phyloP scores from a whole-genome alignment of 2,797 vertebrate species.

The Hypotaenidia okinawae region DNA sequence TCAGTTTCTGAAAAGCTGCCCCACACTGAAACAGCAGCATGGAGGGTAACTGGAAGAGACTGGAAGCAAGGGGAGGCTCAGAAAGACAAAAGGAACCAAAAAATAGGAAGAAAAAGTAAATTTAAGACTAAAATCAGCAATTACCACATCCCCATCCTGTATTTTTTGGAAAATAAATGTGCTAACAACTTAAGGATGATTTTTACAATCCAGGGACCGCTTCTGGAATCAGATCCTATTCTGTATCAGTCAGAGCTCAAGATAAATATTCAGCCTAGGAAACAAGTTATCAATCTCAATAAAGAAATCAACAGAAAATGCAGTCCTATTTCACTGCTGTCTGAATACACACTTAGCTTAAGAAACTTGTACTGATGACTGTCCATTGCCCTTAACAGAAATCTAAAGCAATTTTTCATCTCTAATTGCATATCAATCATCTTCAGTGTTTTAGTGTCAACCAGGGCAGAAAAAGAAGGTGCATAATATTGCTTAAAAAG shows the following conservation, averaged over 20 bases:
- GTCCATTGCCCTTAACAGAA: background rate
- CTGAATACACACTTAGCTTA: background rate
- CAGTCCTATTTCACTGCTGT: background rate
- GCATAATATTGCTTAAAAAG: background rate
- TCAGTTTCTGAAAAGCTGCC: background rate
- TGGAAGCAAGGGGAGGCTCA: background rate
- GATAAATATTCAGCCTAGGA: background rate
- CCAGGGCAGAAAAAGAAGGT: background rate
- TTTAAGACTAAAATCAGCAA: background rate
- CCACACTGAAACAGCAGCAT: background rate
- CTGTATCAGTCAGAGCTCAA: background rate
- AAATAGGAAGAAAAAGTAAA: background rate
- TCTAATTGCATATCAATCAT: background rate
- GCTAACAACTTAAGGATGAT: background rate
- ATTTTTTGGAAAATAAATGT: background rate
- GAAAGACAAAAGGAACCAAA: background rate
- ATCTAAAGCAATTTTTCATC: background rate
- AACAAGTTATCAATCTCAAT: constrained; percentile 16
- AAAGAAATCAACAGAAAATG: constrained; percentile 14
- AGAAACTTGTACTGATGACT: background rate
- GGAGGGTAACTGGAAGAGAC: background rate
- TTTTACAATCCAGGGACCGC: background rate
- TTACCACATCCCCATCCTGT: background rate
- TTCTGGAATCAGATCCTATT: background rate
- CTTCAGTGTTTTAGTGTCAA: background rate